Base-by-base conservation (phyloP, 2,888 invertebrate genomes). In the Hydraecia micacea region DNA sequence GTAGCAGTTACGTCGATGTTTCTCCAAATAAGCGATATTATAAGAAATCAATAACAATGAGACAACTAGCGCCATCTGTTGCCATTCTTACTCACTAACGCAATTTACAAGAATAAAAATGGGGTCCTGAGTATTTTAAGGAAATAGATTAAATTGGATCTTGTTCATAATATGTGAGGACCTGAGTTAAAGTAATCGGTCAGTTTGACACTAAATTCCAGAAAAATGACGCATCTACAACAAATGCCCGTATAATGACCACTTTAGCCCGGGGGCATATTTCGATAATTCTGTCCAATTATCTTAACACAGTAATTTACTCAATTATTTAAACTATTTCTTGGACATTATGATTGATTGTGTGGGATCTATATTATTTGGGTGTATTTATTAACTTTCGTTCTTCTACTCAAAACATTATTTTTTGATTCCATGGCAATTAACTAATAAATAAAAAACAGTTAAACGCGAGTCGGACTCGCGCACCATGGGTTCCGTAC, bases 211-310 rank as follows among this genome's bases (percentile, higher is more conserved):
- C 1, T 39, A 52, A 58, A 72, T 72, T 73, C 73, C 65, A 8
- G n/a, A 18, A 73, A 49, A 36, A 58, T 58, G 79, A 76, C 70
- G 52, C 66, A 79, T 77, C 73, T 52, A 49, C 15, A 77, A 2
- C 67, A 82, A 88, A 84, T 86, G 32, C 77, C 73, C 69, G 25
- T 76, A 77, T 85, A 87, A 87, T 88, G 74, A 81, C 42, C 25
- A 5, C 21, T 8, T 46, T 49, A 21, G 76, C 88, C 87, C 28
- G n/a, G 32, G 74, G 84, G 84, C 81, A 65, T 76, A 81, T 75
- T 80, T 83, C 25, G 58, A 81, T 86, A 75, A 83, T 83, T 73
- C 75, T 72, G 79, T 42, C 68, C 81, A 87, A 88, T 87, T 80
- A 87, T 83, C 63, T 1, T 58, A 75, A 76, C 70, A 58, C 68